Evolutionary conservation across 2,113 vertebrate species (phyloP), one percentile per base, ranked within the genome.

Genomic region (Megaleporinus macrocephalus): DNA sequence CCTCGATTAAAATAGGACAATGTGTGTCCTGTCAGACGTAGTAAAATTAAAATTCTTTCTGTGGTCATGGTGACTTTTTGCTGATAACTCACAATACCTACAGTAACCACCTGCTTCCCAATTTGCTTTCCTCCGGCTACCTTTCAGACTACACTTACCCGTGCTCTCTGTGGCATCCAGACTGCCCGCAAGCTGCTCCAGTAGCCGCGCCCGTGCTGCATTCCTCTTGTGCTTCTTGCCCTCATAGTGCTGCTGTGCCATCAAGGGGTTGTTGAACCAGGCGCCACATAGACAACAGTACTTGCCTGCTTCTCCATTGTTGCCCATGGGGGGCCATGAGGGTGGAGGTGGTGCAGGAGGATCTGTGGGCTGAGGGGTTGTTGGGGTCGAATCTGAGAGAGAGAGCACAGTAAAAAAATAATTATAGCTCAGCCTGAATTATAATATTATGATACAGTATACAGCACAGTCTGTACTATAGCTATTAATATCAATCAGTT

Each of bases 231-330:
- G 95, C 49, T 95, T 95, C 84, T 95, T 95, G 81, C 95, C 95
- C 80, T 95, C 93, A 44, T 95, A 95, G 85, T 95, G 95, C 86
- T 95, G 95, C 88, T 95, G 94, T 65, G 95, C 95, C 95, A 95
- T 95, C 87, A 95, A 86, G 0, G 95, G 95, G 89, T 95, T 95
- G 89, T 95, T 95, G 87, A 95, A 95, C 95, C 95, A 95, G 82
- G 94, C 94, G 36, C 94, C 90, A 27, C 94, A 95, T 41, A 95
- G 86, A 78, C 93, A 94, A 81, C 95, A 95, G 86, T 94, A 95
- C 84, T 95, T 95, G 11, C 93, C 92, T 0, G 93, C 94, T 83
- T 94, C 94, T 30, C 92, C 91, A 3, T 92, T 90, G 47, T 92
- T 93, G 22, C 69, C 88, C 83, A 68, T 89, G 78, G 13, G 84